Evolutionary conservation across 2,888 invertebrate genomes (phyloP), one percentile per base, ranked within the genome.

Genomic region (Argynnis bischoffii): DNA sequence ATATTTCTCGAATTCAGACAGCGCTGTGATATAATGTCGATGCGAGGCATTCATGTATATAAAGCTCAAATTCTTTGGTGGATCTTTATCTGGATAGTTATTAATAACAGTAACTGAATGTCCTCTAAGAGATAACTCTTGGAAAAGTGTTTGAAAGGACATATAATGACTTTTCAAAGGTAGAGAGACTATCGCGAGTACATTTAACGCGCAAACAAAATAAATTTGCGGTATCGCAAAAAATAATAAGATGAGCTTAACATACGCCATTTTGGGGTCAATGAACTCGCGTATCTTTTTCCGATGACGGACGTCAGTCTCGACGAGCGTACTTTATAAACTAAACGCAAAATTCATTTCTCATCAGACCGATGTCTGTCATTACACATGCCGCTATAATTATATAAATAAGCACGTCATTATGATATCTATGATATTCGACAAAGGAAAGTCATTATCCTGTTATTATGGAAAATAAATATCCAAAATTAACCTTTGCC

Each of bases 121-220:
- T 0, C 95, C 95, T 13, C 92, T 88, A 16, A 79, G 77, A 0
- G 94, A 94, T 56, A 96, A 79, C 70, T 93, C 94, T 14, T 88
- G 90, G 51, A 95, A 83, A 14, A 95, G 81, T 0, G 93, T 91
- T 70, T 93, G 86, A 73, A 94, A 94, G 0, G 95, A 94, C 77
- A 94, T 92, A 74, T 95, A 95, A 79, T 96, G 96, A 71, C 95
- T 95, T 68, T 92, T 92, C 0, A 95, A 93, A 0, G 93, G 91
- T 74, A 95, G 87, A 0, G 94, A 93, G 74, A 95, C 94, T 11
- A 95, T 81, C 6, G 78, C 86, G n/a, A 88, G 82, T 47, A 87
- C 67, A 86, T 95, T 74, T 93, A 86, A 76, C 90, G 94, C 73
- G 81, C 84, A 35, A 5, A 69, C 82, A 79, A 82, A 31, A 15